Evolutionary conservation across 2,888 invertebrate genomes (phyloP).

Genomic region (Coenonympha glycerion): DNA sequence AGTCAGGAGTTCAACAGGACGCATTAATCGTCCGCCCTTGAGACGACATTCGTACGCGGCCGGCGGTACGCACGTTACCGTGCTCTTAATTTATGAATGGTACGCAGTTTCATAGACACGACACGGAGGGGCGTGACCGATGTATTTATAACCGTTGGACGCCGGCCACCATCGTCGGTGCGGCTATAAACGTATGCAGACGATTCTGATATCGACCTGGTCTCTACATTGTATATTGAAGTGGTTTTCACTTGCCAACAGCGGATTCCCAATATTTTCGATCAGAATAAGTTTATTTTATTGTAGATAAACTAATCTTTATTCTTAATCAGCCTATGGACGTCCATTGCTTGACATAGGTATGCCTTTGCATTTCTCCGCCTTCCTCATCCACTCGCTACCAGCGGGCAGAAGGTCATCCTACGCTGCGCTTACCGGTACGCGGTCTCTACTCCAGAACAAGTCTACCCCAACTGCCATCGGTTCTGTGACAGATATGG

Average conservation of each 20-base stretch:
- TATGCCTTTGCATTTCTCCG: no score
- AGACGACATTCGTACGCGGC: conserved; percentile 38
- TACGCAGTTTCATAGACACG: conserved; percentile 48
- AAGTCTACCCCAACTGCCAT: no score
- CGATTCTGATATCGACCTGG: conserved; percentile 26
- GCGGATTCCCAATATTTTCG: no score
- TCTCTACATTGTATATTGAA: conserved; percentile 29
- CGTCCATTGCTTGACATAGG: no score
- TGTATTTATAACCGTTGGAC: conserved; percentile 40
- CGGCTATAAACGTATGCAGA: conserved; percentile 24
- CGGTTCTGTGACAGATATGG: no score
- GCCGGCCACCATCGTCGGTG: conserved; percentile 29
- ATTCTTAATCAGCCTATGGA: no score
- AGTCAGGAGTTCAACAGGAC: background rate
- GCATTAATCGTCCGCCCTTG: conserved; percentile 35
- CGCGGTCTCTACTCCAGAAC: no score
- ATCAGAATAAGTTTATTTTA: no score
- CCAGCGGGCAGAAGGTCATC: no score
- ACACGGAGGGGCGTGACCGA: conserved; percentile 46
- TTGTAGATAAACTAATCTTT: no score
- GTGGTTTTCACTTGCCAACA: background rate
- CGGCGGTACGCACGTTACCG: conserved; percentile 35
- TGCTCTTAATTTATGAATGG: conserved; percentile 57
- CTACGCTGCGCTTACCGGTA: no score
- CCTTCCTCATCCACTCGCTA: no score